Evolutionary conservation across 2,888 invertebrate genomes (phyloP), one percentile per base, ranked within the genome.

Genomic region (Drosophila seclusa): DNA sequence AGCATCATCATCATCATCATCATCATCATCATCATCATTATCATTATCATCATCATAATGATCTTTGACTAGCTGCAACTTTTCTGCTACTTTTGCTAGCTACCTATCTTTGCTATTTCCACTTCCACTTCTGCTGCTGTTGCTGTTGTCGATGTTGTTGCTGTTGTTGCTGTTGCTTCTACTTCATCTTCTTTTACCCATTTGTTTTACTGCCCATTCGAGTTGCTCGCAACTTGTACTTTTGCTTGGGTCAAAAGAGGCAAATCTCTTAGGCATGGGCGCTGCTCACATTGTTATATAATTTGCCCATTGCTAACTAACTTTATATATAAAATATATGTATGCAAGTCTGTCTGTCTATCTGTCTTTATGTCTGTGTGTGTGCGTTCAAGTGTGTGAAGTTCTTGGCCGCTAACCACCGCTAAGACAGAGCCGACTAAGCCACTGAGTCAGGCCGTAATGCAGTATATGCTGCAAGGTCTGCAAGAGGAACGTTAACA

Each of bases 231-330:
- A 75, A 86, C 87, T 82, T 82, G 83, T 85, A 83, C 85, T 87
- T 87, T 87, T 78, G 71, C 74, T 72, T 80, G 74, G 80, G 65
- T 69, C 54, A 64, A 66, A 69, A 69, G 63, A 76, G 68, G 72
- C 64, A 68, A 61, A 76, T 68, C 74, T 70, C 77, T 75, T 69
- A 67, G 75, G 73, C 76, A 72, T 64, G 60, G 80, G 58, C 70
- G 67, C 75, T 75, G 68, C 53, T 67, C 85, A 82, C 83, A 79
- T 73, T 86, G 89, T 88, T 88, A 87, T 88, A 83, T 85, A 86
- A 86, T 88, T 85, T 81, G 64, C 80, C 74, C 79, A 76, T 73
- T 75, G 80, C 78, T 53, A 66, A 75, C 68, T 72, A 75, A 81
- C 72, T 73, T 69, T 49, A 66, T 62, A 62, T 24, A 49, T 36